Evolutionary conservation across 2,113 vertebrate species (phyloP), one percentile per base, ranked within the genome.

Genomic region (Typhlomys cinereus): DNA sequence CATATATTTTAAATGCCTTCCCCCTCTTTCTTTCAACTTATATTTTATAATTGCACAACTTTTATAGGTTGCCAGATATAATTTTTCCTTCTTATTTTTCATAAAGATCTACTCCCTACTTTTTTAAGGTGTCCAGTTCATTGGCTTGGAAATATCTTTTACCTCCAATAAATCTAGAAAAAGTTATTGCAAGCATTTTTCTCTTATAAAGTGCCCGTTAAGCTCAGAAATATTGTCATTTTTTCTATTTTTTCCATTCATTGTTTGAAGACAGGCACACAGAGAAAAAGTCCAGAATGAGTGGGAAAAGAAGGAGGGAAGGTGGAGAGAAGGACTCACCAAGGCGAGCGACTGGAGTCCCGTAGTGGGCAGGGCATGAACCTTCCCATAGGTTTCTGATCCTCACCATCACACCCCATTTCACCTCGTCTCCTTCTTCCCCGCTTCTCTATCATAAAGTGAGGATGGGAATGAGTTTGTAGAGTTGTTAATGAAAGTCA

Each of bases 111-210:
- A 7, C 3, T 59, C 23, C n/a, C 10, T 70, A 4, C 2, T 39
- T 7, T 86, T 73, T 74, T 18, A 2, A 57, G 29, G 7, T 5
- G 23, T 7, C 7, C 34, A 41, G 7, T 34, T 5, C 61, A 73
- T 34, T 76, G 61, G 52, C 80, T 86, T 76, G 31, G 7, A 84
- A 73, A 23, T 66, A 27, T 54, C 34, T 62, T 92, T 71, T 61
- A 7, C 36, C 13, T 50, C 17, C 48, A 20, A n/a, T 6, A 75
- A n/a, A 52, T 95, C 13, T 5, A 80, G 34, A 29, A 54, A 69
- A 76, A 25, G 8, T 75, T 17, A 36, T 44, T 54, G 14, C 57
- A 70, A 34, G 10, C 5, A 34, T 39, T 79, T 62, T 34, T 61
- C 25, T 69, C 25, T 69, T 39, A 46, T 21, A 46, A 69, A 82